phyloP scores from a whole-genome alignment of 2,797 vertebrate genomes.

The Chelon auratus region DNA sequence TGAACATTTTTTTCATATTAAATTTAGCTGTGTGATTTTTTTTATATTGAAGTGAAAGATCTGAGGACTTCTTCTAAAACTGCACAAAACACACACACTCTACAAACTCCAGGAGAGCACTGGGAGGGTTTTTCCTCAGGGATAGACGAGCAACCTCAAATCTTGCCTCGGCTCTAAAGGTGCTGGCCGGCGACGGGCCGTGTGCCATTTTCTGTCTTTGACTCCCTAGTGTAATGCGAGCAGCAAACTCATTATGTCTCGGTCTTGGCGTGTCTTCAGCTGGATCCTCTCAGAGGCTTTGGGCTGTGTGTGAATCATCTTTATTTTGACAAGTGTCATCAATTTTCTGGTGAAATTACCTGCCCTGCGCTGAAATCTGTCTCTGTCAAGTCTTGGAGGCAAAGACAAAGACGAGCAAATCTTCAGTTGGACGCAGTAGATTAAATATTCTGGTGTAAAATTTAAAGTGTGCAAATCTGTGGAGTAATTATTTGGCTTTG shows the following conservation, averaged over 20 bases:
- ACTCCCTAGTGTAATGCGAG: slow-evolving; percentile 5
- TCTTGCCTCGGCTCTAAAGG: no score
- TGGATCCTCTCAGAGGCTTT: slow-evolving; percentile 9
- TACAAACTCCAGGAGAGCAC: no score
- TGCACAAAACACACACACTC: background rate
- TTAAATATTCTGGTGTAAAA: background rate
- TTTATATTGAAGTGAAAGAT: no score
- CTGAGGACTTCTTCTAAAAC: background rate
- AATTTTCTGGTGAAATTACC: slow-evolving; percentile 13
- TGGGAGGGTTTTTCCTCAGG: no score
- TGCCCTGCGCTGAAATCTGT: slow-evolving; percentile 10
- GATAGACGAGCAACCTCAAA: no score
- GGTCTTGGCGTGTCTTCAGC: background rate
- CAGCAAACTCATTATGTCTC: slow-evolving; percentile 10
- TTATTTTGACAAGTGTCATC: slow-evolving; percentile 50
- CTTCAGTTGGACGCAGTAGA: background rate
- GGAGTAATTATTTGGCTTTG: background rate
- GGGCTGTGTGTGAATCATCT: slow-evolving; percentile 43
- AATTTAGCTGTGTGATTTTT: no score
- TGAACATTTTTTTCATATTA: no score
- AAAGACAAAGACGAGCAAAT: background rate
- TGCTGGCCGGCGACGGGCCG: no score
- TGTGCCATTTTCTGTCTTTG: no score
- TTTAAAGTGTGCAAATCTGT: background rate
- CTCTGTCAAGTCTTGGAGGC: slow-evolving; percentile 21